These are phyloP conservation scores for Serinus canaria DNA, from an alignment of 2,113 vertebrate genomes.

Conservation along the genomic window DNA sequence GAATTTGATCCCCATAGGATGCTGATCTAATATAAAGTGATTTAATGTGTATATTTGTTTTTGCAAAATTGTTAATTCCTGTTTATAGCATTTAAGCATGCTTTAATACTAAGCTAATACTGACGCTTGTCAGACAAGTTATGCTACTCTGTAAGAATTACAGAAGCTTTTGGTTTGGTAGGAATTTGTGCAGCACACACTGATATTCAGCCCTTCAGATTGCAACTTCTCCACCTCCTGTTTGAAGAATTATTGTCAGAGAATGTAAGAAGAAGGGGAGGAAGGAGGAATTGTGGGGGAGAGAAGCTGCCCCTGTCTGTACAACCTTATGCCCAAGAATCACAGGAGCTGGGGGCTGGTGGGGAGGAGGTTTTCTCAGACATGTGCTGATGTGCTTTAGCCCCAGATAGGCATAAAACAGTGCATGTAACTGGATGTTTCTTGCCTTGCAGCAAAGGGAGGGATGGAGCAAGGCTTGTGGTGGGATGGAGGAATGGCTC, in stretches of 20 bases:
- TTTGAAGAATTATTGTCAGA: neutral
- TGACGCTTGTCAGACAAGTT: neutral
- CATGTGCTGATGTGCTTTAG: neutral
- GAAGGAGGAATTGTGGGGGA: neutral
- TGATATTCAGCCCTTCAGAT: neutral
- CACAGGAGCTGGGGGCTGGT: neutral
- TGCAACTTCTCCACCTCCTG: neutral
- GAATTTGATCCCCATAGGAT: neutral
- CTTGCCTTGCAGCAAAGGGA: neutral
- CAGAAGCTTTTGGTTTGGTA: neutral
- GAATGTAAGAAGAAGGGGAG: neutral
- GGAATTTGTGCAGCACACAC: neutral
- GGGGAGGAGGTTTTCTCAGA: neutral
- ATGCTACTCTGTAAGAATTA: neutral
- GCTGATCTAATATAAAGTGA: neutral
- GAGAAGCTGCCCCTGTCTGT: neutral
- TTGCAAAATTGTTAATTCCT: neutral
- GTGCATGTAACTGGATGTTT: neutral
- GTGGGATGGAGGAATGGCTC: neutral
- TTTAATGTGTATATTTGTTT: neutral
- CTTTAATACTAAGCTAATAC: neutral
- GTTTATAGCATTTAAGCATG: neutral
- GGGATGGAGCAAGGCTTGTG: neutral
- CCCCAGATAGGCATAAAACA: neutral
- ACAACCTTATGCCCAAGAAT: neutral